Percentiles rank a stretch among this genome's conserved stretches.
Evolutionary conservation across 2,888 invertebrate genomes (phyloP).

Genomic region (Drosophila phalerata): DNA sequence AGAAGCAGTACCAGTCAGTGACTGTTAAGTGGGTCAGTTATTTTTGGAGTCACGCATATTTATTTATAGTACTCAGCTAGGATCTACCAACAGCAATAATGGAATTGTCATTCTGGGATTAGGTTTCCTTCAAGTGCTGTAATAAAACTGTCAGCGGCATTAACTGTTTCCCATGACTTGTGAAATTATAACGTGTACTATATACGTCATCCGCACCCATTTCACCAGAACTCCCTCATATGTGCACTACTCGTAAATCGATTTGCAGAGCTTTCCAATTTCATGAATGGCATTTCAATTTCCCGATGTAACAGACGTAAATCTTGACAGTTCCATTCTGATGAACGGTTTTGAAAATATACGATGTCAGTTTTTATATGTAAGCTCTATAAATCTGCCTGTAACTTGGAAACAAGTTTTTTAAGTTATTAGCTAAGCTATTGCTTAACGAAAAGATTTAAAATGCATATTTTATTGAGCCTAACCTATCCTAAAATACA

Average conservation of each 20-base stretch:
- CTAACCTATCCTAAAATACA: not conserved
- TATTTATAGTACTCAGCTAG: constrained; percentile 16
- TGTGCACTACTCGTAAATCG: constrained; percentile 31
- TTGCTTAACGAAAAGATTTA: not conserved
- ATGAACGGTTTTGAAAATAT: constrained; percentile 10
- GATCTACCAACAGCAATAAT: not conserved
- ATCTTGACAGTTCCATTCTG: constrained; percentile 7
- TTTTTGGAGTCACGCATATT: constrained; percentile 42
- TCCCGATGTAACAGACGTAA: constrained; percentile 27
- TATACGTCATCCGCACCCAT: constrained; percentile 22
- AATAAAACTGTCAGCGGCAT: constrained; percentile 41
- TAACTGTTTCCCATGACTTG: constrained; percentile 18
- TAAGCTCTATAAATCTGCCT: not conserved
- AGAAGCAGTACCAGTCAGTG: not conserved
- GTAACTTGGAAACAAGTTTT: not conserved
- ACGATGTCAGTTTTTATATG: not conserved
- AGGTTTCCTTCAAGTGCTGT: constrained; percentile 31
- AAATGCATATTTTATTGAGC: not conserved
- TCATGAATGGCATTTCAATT: constrained; percentile 61
- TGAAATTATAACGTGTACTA: constrained; percentile 31
- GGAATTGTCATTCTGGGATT: constrained; percentile 20
- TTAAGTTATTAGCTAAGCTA: not conserved
- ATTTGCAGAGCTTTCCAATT: constrained; percentile 33
- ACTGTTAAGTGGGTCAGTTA: constrained; percentile 56
- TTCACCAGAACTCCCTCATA: constrained; percentile 8